Conservation (phyloP, 2,113 vertebrate species). For the Psittacara wagleri region DNA sequence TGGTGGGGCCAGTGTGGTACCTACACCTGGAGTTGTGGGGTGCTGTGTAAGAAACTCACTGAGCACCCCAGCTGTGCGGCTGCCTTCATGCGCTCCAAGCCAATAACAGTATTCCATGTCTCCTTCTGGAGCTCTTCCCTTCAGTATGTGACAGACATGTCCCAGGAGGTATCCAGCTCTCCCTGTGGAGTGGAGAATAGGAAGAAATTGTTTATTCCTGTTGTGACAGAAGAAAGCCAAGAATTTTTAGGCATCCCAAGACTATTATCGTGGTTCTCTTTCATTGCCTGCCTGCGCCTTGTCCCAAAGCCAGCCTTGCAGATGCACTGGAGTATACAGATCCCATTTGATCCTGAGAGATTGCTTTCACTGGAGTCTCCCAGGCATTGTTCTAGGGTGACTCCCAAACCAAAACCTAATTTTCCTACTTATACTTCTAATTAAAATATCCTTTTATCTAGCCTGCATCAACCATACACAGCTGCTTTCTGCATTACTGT, state of each 20-base stretch:
- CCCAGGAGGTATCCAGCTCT: neutral
- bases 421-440: neutral
- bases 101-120: neutral
- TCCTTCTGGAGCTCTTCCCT: neutral
- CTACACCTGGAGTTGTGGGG: neutral
- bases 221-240: neutral
- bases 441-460: neutral
- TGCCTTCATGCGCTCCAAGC: neutral
- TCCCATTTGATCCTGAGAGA: neutral
- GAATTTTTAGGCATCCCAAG: neutral
- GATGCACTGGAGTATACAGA: neutral
- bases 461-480: neutral
- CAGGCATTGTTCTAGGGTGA: neutral
- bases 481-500: neutral
- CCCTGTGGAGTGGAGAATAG: neutral
- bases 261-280: neutral
- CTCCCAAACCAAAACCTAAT: neutral
- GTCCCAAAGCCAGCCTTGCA: neutral
- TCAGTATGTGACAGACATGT: neutral
- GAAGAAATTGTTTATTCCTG: neutral
- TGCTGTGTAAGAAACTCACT: neutral
- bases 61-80: rapidly evolving
- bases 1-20: neutral
- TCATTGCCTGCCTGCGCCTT: neutral
- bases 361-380: neutral